Conservation (phyloP, 2,113 vertebrate species). For the Puma concolor region DNA sequence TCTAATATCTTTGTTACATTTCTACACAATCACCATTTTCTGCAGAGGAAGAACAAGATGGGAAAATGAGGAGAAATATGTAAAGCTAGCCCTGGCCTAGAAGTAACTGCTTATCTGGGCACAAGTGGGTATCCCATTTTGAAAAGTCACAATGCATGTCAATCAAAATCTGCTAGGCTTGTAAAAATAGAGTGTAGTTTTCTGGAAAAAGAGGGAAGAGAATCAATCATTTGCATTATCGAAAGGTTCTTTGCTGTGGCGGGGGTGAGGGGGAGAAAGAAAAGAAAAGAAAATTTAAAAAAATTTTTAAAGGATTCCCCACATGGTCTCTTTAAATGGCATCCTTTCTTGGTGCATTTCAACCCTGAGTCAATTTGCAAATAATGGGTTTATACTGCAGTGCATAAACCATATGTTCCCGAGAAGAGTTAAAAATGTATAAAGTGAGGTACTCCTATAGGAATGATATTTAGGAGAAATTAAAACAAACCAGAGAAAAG, state of each 20-base stretch:
- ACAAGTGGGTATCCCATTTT: neutral
- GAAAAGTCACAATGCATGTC: neutral
- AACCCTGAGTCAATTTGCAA: conserved; percentile 50
- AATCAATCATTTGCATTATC: conserved; percentile 38
- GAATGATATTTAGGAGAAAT: conserved; percentile 61
- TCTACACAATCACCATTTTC: neutral
- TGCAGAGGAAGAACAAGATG: neutral
- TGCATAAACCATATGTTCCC: conserved; percentile 31
- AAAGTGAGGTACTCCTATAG: conserved; percentile 55
- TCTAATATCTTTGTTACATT: neutral
- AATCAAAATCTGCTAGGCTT: neutral
- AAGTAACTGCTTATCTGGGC: neutral
- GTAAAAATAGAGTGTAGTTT: conserved; percentile 13
- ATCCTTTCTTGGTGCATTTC: conserved; percentile 39
- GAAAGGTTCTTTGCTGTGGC: conserved; percentile 31
- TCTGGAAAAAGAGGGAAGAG: neutral
- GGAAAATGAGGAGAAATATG: neutral
- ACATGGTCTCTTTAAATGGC: conserved; percentile 7
- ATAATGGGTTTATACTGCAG: conserved; percentile 9
- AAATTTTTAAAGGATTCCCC: neutral
- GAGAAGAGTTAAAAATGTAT: conserved; percentile 28
- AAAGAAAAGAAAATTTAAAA: neutral
- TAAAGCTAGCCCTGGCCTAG: neutral
- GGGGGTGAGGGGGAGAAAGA: neutral
- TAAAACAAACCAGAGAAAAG: conserved; percentile 63